These are phyloP conservation scores for Folsomia candida DNA, from an alignment of 2,888 invertebrate species.

Conservation along the genomic window DNA sequence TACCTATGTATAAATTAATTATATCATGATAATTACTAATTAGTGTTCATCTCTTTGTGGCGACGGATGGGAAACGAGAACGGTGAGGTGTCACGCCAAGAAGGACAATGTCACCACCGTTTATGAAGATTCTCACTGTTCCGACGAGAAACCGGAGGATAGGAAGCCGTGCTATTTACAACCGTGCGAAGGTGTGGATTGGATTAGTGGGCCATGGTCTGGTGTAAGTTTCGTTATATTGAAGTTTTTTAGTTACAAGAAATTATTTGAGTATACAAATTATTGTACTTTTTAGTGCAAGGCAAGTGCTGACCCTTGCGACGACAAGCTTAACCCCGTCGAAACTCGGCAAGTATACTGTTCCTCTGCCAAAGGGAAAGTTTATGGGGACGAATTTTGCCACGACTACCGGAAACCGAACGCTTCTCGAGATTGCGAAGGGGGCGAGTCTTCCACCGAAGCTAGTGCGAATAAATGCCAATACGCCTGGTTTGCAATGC, in stretches of 20 bases:
- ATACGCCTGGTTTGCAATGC: conserved; percentile 82
- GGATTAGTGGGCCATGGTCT: conserved; percentile 82
- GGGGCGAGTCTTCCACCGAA: conserved; percentile 43
- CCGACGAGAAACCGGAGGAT: conserved; percentile 67
- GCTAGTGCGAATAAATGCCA: conserved; percentile 63
- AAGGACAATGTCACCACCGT: conserved; percentile 60
- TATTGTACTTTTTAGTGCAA: not conserved
- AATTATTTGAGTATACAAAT: too few species aligned
- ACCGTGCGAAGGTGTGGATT: conserved; percentile 88
- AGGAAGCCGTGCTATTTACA: conserved; percentile 71
- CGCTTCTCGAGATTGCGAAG: conserved; percentile 66
- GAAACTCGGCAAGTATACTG: conserved; percentile 74
- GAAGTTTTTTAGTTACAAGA: too few species aligned
- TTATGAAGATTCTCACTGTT: conserved; percentile 63
- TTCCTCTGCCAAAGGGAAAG: conserved; percentile 66
- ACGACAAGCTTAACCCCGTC: conserved; percentile 52
- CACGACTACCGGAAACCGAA: conserved; percentile 64
- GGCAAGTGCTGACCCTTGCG: not conserved
- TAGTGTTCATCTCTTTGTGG: conserved; percentile 87
- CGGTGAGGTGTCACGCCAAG: conserved; percentile 69
- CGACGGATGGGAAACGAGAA: conserved; percentile 75
- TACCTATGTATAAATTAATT: not conserved
- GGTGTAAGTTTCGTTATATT: conserved; percentile 64
- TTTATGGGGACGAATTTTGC: conserved; percentile 70
- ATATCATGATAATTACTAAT: conserved; percentile 55